Base-by-base conservation (phyloP, 2,797 vertebrate species). In the Aeoliscus strigatus region DNA sequence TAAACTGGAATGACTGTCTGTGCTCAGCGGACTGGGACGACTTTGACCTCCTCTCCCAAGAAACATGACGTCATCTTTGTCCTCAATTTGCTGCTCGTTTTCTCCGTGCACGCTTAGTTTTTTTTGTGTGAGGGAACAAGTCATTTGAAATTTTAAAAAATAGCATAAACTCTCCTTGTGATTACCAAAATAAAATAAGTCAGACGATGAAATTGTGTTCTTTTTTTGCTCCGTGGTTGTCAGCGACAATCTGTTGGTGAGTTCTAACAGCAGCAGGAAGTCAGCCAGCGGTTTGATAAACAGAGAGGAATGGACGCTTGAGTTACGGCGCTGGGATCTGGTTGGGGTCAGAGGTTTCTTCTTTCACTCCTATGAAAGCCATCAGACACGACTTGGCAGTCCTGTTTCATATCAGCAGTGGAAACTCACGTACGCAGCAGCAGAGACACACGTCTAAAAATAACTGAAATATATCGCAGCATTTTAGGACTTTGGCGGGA, bases 361-460 rank as follows among this genome's bases (percentile, higher is more conserved):
- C 72, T 82, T 83, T 77, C 77, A 57, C 46, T 59, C 42, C 78
- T 77, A 74, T 49, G 62, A 51, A 81, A 82, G 28, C 47, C 24
- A 53, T 53, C 31, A 61, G 55, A 62, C 66, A 70, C 39, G 28
- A 57, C 60, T 65, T 77, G 77, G 76, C 71, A 70, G 51, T 34
- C 43, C 58, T 33, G 36, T 39, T 54, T 45, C 52, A 69, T 65
- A 74, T 73, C 33, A 75, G 9, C 48, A 42, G 39, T 43, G 35
- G 43, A 52, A 64, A 47, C 53, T 50, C 45, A 40, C 43, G 69
- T 9, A 29, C 40, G 18, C 35, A 15, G 5, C 0, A 16, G 8
- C 41, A 40, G 31, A 49, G 17, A 33, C n/a, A n/a, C n/a, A n/a
- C n/a, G n/a, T n/a, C 45, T 31, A 6, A 41, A 4, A 17, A 39